phyloP scores from a whole-genome alignment of 1,140 invertebrate genomes.

The Heliothis virescens region DNA sequence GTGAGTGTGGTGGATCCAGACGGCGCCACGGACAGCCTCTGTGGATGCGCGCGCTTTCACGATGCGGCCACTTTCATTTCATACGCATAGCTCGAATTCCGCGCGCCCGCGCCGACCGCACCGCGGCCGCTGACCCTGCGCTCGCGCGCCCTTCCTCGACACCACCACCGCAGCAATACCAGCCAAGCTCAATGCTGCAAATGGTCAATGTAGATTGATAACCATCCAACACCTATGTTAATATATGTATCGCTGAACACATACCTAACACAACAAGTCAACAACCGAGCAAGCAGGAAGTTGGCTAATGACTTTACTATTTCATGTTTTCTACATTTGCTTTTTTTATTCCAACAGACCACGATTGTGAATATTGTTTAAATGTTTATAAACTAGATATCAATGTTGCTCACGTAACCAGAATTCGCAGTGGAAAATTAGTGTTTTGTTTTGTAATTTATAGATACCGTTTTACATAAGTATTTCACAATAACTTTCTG shows the following conservation, averaged over 20 bases:
- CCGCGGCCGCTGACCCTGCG: slow-evolving; percentile 83
- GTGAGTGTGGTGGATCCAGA: slow-evolving; percentile 71
- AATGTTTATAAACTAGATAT: too few species aligned
- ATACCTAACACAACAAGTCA: too few species aligned
- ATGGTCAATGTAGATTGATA: slow-evolving; percentile 20
- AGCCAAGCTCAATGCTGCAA: slow-evolving; percentile 46
- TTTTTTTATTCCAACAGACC: too few species aligned
- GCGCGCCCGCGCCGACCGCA: slow-evolving; percentile 77
- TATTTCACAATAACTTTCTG: too few species aligned
- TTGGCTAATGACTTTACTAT: neutral
- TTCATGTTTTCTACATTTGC: too few species aligned
- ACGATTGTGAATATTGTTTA: too few species aligned
- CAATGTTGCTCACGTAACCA: too few species aligned
- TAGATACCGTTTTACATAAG: too few species aligned
- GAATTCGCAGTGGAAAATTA: too few species aligned
- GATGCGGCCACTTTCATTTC: slow-evolving; percentile 84
- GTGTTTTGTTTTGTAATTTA: too few species aligned
- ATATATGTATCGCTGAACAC: neutral
- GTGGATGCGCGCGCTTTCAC: slow-evolving; percentile 84
- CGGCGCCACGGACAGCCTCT: slow-evolving; percentile 60
- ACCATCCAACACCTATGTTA: neutral
- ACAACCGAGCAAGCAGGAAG: neutral
- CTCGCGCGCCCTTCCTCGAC: slow-evolving; percentile 77
- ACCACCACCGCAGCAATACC: slow-evolving; percentile 65
- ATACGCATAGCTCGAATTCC: slow-evolving; percentile 85